Conservation (phyloP, 2,888 invertebrate genomes). For the Drosophila birchii region DNA sequence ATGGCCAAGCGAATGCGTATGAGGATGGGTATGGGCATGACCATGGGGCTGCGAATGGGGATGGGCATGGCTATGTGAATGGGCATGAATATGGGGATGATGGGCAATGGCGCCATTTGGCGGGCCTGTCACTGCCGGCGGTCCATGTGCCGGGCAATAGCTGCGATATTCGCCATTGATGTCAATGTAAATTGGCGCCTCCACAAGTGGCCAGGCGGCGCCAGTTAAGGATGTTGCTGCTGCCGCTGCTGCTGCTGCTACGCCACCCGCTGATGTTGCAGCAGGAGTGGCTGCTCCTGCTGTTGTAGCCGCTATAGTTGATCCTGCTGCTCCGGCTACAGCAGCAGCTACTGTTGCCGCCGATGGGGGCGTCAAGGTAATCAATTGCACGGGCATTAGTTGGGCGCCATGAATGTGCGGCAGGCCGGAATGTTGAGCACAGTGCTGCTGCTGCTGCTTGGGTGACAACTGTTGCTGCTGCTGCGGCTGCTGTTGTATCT, state of each 20-base stretch:
- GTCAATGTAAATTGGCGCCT: conserved; percentile 87
- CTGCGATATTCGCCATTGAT: conserved; percentile 87
- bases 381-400: conserved; percentile 86
- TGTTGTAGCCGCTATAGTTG: conserved; percentile 18
- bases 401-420: conserved; percentile 84
- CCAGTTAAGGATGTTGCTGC: conserved; percentile 79
- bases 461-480: conserved; percentile 48
- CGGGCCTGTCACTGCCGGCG: conserved; percentile 60
- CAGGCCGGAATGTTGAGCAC: conserved; percentile 76
- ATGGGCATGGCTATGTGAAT: conserved; percentile 36
- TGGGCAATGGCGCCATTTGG: conserved; percentile 61
- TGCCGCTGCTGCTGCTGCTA: conserved; percentile 64
- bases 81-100: conserved; percentile 53
- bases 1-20: conserved; percentile 41
- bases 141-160: conserved; percentile 85
- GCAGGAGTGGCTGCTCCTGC: conserved; percentile 45
- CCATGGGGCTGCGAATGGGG: conserved; percentile 45
- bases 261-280: conserved; percentile 68
- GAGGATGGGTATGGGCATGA: conserved; percentile 29
- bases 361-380: conserved; percentile 81
- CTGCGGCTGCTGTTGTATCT: conserved; percentile 46
- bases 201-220: conserved; percentile 84
- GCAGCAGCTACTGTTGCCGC: conserved; percentile 66
- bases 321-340: conserved; percentile 68
- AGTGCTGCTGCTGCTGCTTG: conserved; percentile 65